These are phyloP conservation scores for Proisotoma minuta DNA, from an alignment of 2,888 invertebrate genomes.

Conservation along the genomic window DNA sequence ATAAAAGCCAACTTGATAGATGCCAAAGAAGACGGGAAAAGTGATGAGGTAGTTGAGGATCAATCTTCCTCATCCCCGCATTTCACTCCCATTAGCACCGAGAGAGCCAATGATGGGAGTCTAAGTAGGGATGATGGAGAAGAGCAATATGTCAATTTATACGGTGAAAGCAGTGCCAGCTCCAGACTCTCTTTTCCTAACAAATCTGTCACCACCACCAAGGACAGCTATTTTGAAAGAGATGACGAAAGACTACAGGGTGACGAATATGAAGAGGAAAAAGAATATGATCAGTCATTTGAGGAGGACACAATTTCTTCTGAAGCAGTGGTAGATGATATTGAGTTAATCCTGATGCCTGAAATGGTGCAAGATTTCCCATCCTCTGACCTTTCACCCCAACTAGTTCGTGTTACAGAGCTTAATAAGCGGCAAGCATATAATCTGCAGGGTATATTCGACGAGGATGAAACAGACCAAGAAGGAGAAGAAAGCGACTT, in stretches of 20 bases:
- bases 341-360: slow-evolving; percentile 46
- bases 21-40: background rate
- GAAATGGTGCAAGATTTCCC: slow-evolving; percentile 44
- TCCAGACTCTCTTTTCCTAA: background rate
- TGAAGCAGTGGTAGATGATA: slow-evolving; percentile 47
- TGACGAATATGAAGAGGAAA: slow-evolving; percentile 17
- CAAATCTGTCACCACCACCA: background rate
- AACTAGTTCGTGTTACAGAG: slow-evolving; percentile 46
- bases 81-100: background rate
- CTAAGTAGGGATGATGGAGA: background rate
- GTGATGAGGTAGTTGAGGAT: background rate
- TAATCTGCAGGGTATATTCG: slow-evolving; percentile 16
- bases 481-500: slow-evolving; percentile 37
- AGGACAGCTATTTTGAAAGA: slow-evolving; percentile 6
- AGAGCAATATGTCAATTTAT: background rate
- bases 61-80: background rate
- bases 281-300: slow-evolving; percentile 35
- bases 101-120: background rate
- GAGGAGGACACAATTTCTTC: slow-evolving; percentile 40
- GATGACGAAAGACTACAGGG: background rate
- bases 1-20: background rate
- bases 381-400: slow-evolving; percentile 35
- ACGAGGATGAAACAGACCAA: slow-evolving; percentile 27
- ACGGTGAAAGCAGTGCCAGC: background rate
- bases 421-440: slow-evolving; percentile 22